phyloP scores from a whole-genome alignment of 2,888 invertebrate genomes.

The Eugnorisma glareosa region DNA sequence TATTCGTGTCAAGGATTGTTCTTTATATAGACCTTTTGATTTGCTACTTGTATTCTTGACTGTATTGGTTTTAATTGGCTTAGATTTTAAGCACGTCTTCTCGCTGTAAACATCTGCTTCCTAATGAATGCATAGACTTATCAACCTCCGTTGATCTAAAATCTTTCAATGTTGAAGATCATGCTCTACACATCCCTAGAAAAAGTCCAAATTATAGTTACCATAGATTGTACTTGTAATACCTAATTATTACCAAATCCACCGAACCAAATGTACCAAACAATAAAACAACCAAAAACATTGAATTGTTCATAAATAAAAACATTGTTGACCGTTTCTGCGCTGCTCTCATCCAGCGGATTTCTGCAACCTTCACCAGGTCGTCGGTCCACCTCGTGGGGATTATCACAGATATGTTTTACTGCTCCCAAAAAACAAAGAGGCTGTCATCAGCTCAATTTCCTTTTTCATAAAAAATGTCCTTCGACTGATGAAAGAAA shows the following conservation, averaged over 20 bases:
- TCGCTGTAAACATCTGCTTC: neutral
- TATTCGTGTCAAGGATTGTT: conserved; percentile 85
- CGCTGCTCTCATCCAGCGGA: neutral
- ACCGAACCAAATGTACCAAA: too few species aligned
- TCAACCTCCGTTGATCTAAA: neutral
- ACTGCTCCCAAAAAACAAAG: neutral
- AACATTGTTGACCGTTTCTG: neutral
- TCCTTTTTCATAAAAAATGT: conserved; percentile 9
- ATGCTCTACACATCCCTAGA: neutral
- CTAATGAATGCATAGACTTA: neutral
- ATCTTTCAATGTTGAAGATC: neutral
- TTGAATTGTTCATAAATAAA: neutral
- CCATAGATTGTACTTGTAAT: too few species aligned
- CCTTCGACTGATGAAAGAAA: neutral
- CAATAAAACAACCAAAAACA: neutral
- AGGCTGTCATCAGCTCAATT: neutral
- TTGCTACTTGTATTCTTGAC: conserved; percentile 58
- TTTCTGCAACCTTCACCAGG: neutral
- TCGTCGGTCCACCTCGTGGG: neutral
- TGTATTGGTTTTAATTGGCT: conserved; percentile 40
- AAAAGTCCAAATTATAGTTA: neutral
- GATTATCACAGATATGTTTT: neutral
- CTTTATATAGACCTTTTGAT: conserved; percentile 77
- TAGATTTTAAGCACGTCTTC: neutral
- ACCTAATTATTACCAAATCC: neutral